Percentiles rank a stretch among this genome's conserved stretches.
These are phyloP conservation scores for Drosophila truncata DNA, from an alignment of 1,140 invertebrate genomes.

Conservation along the genomic window DNA sequence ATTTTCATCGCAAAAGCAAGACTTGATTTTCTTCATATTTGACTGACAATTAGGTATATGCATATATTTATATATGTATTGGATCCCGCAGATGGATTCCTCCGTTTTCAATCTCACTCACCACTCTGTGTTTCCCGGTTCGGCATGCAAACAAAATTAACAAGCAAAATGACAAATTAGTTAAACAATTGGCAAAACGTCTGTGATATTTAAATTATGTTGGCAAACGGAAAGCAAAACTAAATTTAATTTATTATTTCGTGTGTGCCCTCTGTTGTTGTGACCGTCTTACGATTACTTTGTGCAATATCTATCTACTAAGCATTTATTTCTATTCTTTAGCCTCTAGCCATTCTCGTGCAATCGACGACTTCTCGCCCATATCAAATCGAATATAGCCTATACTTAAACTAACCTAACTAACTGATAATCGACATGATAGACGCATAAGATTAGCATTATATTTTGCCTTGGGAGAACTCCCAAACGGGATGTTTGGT, in stretches of 20 bases:
- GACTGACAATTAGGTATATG: conserved; percentile 65
- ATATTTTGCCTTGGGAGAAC: conserved; percentile 53
- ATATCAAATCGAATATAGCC: conserved; percentile 73
- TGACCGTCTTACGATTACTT: conserved; percentile 54
- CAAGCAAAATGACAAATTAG: conserved; percentile 62
- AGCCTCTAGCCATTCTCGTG: conserved; percentile 55
- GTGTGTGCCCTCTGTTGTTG: conserved; percentile 58
- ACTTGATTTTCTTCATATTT: conserved; percentile 75
- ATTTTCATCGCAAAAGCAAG: conserved; percentile 74
- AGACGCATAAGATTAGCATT: conserved; percentile 45
- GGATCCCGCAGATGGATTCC: conserved; percentile 21
- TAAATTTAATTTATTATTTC: conserved; percentile 70
- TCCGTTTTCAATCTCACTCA: conserved; percentile 21
- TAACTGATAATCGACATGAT: conserved; percentile 45
- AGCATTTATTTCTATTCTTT: conserved; percentile 47
- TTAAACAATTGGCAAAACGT: conserved; percentile 80
- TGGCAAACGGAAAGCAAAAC: conserved; percentile 56
- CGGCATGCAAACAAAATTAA: conserved; percentile 74
- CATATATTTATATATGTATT: conserved; percentile 20
- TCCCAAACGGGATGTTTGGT: conserved; percentile 12
- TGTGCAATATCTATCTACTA: conserved; percentile 77
- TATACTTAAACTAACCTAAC: conserved; percentile 41
- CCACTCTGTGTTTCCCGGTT: conserved; percentile 36
- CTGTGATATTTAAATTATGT: conserved; percentile 82
- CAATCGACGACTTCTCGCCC: conserved; percentile 69